A percentile compares a stretch with the other conserved stretches of the same genome.
phyloP scores from a whole-genome alignment of 2,888 invertebrate genomes.

The Julus scandinavius region DNA sequence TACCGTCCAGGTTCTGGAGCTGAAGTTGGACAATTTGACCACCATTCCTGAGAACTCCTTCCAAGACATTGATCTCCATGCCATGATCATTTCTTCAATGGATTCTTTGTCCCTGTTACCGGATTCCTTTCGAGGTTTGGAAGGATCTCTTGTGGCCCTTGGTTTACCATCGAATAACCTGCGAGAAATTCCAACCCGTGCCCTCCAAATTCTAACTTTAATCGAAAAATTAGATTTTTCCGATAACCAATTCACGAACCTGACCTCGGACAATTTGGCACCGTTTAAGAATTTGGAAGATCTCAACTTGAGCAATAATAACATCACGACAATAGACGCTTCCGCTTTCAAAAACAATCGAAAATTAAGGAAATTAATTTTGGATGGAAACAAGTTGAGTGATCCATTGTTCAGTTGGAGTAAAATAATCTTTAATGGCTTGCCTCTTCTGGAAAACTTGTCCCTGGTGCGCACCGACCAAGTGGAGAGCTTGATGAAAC shows the following conservation, averaged over 20 bases:
- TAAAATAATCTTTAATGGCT: neutral
- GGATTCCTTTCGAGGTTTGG: constrained; percentile 16
- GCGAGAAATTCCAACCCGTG: neutral
- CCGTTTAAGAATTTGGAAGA: constrained; percentile 25
- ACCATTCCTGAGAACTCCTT: constrained; percentile 36
- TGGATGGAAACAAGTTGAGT: constrained; percentile 49
- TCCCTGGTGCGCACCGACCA: constrained; percentile 13
- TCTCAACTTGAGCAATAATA: constrained; percentile 44
- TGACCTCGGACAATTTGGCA: neutral
- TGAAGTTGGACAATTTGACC: neutral
- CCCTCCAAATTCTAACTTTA: neutral
- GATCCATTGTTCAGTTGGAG: constrained; percentile 27
- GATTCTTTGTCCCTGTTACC: neutral
- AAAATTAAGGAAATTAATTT: constrained; percentile 43
- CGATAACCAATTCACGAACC: neutral
- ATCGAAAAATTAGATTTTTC: constrained; percentile 51
- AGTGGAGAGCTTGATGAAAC: neutral
- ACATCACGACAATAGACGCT: neutral
- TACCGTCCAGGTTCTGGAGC: constrained; percentile 42
- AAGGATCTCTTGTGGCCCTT: constrained; percentile 24
- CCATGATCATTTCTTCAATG: neutral
- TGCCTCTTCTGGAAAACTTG: constrained; percentile 35
- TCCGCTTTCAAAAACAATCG: constrained; percentile 38
- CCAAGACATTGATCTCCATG: neutral
- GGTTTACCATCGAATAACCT: constrained; percentile 37